Evolutionary conservation across 2,113 vertebrate genomes (phyloP).

Genomic region (Abramis brama): DNA sequence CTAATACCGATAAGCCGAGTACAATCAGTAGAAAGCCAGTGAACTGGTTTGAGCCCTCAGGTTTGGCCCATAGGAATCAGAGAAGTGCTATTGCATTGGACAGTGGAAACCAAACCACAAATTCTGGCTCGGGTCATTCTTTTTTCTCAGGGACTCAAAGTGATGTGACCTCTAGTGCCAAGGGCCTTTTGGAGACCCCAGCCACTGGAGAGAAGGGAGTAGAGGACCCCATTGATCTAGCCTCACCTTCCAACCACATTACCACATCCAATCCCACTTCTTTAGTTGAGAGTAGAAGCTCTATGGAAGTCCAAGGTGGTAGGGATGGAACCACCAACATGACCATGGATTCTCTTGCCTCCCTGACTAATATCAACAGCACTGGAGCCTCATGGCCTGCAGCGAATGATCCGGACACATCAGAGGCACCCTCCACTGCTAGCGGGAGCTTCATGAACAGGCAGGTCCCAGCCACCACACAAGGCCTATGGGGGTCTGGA

Average conservation of each 20-base stretch:
- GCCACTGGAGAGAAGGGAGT: conserved; percentile 56
- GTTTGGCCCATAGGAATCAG: not conserved
- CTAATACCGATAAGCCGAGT: conserved; percentile 51
- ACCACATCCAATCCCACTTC: conserved; percentile 72
- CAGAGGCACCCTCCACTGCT: conserved; percentile 79
- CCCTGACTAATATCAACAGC: conserved; percentile 61
- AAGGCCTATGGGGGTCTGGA: conserved; percentile 77
- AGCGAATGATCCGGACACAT: conserved; percentile 71
- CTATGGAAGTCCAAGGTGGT: conserved; percentile 14
- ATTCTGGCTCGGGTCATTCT: conserved; percentile 53
- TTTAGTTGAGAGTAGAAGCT: not conserved
- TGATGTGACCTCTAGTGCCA: conserved; percentile 43
- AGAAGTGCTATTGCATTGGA: not conserved
- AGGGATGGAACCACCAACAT: conserved; percentile 44
- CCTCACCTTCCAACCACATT: conserved; percentile 58
- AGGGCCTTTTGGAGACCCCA: conserved; percentile 9
- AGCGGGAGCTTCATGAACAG: conserved; percentile 89
- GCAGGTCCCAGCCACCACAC: conserved; percentile 84
- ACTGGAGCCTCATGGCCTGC: conserved; percentile 43
- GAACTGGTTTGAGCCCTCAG: not conserved
- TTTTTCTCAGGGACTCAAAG: conserved; percentile 53
- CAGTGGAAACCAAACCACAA: conserved; percentile 27
- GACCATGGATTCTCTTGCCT: conserved; percentile 11
- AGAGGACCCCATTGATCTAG: conserved; percentile 70
- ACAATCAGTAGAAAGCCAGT: conserved; percentile 41